A percentile compares a stretch with the other conserved stretches of the same genome.
These are phyloP conservation scores for Erythrocercus mccallii DNA, from an alignment of 2,113 vertebrate genomes.

Conservation along the genomic window DNA sequence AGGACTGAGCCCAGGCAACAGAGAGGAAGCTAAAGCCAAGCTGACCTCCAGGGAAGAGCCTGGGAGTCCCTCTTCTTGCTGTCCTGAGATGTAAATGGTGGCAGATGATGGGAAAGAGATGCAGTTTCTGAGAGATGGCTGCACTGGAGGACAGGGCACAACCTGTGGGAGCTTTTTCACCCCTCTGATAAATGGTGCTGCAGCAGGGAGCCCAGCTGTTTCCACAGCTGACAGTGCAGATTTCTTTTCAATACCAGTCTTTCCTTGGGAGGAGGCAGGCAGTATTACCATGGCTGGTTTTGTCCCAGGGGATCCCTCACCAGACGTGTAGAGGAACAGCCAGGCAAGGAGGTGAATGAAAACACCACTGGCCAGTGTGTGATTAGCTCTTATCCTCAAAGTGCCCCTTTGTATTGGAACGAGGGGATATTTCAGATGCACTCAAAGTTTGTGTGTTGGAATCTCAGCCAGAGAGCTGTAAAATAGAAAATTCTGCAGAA, in stretches of 20 bases:
- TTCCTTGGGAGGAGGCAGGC: not conserved
- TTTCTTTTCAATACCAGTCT: not conserved
- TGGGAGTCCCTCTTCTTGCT: not conserved
- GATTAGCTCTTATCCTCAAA: not conserved
- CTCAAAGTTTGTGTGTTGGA: not conserved
- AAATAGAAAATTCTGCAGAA: not conserved
- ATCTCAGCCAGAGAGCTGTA: not conserved
- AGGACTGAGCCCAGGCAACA: not conserved
- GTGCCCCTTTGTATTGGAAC: not conserved
- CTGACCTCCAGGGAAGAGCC: not conserved
- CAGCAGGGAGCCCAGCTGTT: not conserved
- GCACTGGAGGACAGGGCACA: not conserved
- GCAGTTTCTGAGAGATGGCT: not conserved
- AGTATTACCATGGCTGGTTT: not conserved
- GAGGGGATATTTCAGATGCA: not conserved
- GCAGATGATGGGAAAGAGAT: not conserved
- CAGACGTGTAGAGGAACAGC: not conserved
- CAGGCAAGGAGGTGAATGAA: not conserved
- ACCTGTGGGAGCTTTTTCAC: not conserved
- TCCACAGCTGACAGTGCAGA: not conserved
- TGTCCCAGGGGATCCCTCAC: not conserved
- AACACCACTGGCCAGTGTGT: accelerated
- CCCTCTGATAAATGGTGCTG: not conserved
- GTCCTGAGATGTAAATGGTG: not conserved
- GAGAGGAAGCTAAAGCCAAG: not conserved